Base-by-base conservation (phyloP, 2,888 invertebrate species). In the Strigamia crassipes region DNA sequence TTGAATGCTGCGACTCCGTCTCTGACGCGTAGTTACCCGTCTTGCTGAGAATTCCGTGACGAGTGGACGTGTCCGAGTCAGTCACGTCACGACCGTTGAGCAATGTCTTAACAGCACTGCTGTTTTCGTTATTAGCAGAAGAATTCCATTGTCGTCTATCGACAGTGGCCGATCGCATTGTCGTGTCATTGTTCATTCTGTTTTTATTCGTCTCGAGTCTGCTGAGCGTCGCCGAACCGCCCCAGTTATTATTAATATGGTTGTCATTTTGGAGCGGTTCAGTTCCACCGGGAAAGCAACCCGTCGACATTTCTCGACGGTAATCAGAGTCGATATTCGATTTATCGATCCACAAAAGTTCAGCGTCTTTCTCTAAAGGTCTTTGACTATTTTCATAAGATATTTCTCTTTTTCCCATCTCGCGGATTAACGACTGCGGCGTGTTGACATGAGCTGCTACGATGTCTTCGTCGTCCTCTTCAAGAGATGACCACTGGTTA, bases 381-480 rank as follows among this genome's bases (percentile, higher is more conserved):
- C 51, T 46, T 34, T 83, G 82, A 31, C 80, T 41, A n/a, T 83
- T 83, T 78, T 83, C 83, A 66, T 83, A 83, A 4, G 82, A 82
- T 42, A 83, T 82, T 42, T 82, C 79, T 12, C 66, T n/a, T 78
- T 82, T 83, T 18, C 80, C 80, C 80, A 82, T 80, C 18, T 82
- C 80, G 27, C 80, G 73, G 9, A 83, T 34, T 42, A 83, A 18
- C 10, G 83, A 83, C 23, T 80, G 77, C 10, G 83, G 83, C 13
- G 83, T 83, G 41, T 83, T 83, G 27, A 82, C 82, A 27, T 83
- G 83, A 13, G 83, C 82, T 8, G 83, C 82, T 13, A 83, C 82
- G 18, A 83, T 82, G 21, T 83, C 78, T 78, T 83, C 82, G 15
- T 61, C 80, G 18, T 73, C 41, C 23, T 83, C 83, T 38, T 83